Evolutionary conservation across 2,888 invertebrate species (phyloP).

Genomic region (Tuberolachnus salignus): DNA sequence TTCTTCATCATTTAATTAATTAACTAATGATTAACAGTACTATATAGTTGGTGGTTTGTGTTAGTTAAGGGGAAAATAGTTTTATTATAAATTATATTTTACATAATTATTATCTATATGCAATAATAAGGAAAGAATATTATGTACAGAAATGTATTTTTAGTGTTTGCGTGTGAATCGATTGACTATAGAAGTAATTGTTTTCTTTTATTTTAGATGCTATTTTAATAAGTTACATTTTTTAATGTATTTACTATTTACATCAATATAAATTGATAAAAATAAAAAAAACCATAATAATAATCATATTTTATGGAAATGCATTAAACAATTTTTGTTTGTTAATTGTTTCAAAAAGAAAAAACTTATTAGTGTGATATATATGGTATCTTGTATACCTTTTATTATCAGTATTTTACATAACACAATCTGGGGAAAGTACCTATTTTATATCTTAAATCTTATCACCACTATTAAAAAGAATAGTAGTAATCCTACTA

Average conservation of each 20-base stretch:
- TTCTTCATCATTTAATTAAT: background rate
- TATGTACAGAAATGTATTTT: slow-evolving; percentile 45
- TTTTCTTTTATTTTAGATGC: slow-evolving; percentile 17
- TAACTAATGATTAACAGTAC: background rate
- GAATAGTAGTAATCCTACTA: no score
- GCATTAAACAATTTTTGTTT: slow-evolving; percentile 16
- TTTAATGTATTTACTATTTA: slow-evolving; percentile 36
- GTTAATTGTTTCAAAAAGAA: background rate
- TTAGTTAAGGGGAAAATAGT: slow-evolving; percentile 45
- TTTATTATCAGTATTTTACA: no score
- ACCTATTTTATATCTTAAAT: no score
- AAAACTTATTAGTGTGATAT: background rate
- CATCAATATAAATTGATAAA: background rate
- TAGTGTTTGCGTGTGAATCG: slow-evolving; percentile 32
- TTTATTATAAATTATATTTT: slow-evolving; percentile 28
- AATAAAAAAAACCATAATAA: no score
- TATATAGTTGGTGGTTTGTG: background rate
- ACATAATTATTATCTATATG: slow-evolving; percentile 21
- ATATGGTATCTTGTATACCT: no score
- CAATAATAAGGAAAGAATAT: slow-evolving; percentile 25
- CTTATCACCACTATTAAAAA: no score
- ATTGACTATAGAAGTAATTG: slow-evolving; percentile 15
- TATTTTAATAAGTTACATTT: slow-evolving; percentile 43
- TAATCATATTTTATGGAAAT: slow-evolving; percentile 36
- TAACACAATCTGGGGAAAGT: no score